These are phyloP conservation scores for Drosophila grimshawi DNA, from an alignment of 1,140 invertebrate genomes.

Conservation along the genomic window DNA sequence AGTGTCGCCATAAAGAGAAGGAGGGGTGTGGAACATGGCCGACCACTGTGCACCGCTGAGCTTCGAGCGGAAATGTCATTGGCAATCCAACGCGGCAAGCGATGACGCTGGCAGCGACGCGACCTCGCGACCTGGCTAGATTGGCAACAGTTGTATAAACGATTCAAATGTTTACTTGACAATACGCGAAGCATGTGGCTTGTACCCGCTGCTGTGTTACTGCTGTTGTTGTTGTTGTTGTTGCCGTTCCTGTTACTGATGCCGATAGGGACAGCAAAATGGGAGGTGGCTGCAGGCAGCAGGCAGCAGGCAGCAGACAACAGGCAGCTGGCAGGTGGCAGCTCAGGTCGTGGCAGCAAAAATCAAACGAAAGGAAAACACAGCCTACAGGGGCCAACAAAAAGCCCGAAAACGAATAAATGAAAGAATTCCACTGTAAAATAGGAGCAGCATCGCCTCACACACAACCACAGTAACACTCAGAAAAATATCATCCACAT, in stretches of 20 bases:
- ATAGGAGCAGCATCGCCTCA: conserved; percentile 28
- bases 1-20: background rate
- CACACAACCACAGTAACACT: conserved; percentile 18
- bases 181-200: conserved; percentile 51
- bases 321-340: background rate
- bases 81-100: conserved; percentile 42
- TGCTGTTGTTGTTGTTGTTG: background rate
- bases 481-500: too few relatives aligned
- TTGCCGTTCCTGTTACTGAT: background rate
- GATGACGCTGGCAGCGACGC: conserved; percentile 12
- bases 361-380: conserved; percentile 54
- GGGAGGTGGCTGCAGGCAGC: background rate
- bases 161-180: conserved; percentile 73
- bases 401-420: conserved; percentile 60
- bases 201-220: background rate
- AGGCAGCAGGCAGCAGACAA: background rate
- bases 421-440: conserved; percentile 49
- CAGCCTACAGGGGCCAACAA: conserved; percentile 43
- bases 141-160: conserved; percentile 80
- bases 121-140: conserved; percentile 24
- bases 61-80: conserved; percentile 64
- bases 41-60: background rate
- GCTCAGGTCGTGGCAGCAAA: conserved; percentile 36
- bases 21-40: conserved; percentile 18
- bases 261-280: conserved; percentile 10